A percentile compares a stretch with the other conserved stretches of the same genome.
Evolutionary conservation across 2,113 vertebrate genomes (phyloP).

Genomic region (Pseudorasbora parva): DNA sequence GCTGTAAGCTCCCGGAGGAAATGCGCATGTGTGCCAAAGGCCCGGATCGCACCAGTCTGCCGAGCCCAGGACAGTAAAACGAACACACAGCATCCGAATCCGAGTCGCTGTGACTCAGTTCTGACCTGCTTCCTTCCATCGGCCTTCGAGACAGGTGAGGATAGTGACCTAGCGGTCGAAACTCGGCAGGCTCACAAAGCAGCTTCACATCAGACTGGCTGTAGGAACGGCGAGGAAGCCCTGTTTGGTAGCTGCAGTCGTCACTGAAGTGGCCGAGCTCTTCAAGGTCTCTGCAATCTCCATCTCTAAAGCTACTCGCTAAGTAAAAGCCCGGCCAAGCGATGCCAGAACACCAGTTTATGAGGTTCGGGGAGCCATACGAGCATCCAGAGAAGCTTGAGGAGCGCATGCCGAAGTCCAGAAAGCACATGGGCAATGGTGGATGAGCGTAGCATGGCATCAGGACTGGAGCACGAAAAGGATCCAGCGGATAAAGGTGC

Average conservation of each 20-base stretch:
- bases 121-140: neutral
- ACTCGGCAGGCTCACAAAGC: neutral
- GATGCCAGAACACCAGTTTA: neutral
- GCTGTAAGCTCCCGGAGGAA: slow-evolving; percentile 80
- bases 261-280: slow-evolving; percentile 8
- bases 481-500: slow-evolving; percentile 49
- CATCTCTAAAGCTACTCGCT: neutral
- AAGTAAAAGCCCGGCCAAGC: neutral
- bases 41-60: slow-evolving; percentile 46
- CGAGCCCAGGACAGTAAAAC: slow-evolving; percentile 71
- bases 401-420: neutral
- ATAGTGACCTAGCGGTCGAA: neutral
- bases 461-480: neutral
- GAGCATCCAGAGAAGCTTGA: neutral
- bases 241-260: neutral
- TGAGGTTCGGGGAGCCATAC: neutral
- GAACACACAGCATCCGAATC: slow-evolving; percentile 74
- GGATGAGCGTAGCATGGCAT: neutral
- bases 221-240: neutral
- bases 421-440: neutral
- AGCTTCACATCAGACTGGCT: neutral
- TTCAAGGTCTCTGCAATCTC: neutral
- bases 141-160: neutral
- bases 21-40: slow-evolving; percentile 64
- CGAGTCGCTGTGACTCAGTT: slow-evolving; percentile 11